These are phyloP conservation scores for Microchrysa polita DNA, from an alignment of 2,888 invertebrate species.

Conservation along the genomic window DNA sequence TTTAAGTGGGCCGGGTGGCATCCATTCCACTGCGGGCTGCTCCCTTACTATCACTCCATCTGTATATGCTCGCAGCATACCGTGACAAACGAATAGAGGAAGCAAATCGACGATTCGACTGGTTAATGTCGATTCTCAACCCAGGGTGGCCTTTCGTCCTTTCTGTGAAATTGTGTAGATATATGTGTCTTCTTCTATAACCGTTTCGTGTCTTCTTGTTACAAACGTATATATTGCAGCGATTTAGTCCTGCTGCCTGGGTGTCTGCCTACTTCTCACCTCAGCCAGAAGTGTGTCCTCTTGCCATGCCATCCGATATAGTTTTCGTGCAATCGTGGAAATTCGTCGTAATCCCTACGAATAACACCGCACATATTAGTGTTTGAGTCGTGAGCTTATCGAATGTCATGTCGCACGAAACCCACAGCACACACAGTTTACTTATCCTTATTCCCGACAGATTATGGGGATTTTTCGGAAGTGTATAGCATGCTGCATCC, in stretches of 20 bases:
- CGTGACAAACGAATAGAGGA: slow-evolving; percentile 18
- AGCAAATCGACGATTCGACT: not conserved
- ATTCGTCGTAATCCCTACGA: slow-evolving; percentile 19
- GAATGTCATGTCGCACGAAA: not conserved
- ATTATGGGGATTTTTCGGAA: too few relatives aligned
- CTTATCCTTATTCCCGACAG: too few relatives aligned
- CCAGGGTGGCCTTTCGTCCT: not conserved
- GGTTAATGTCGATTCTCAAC: slow-evolving; percentile 3
- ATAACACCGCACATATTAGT: slow-evolving; percentile 13
- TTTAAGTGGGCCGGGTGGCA: slow-evolving; percentile 29
- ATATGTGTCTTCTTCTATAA: too few relatives aligned
- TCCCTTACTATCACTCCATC: too few relatives aligned
- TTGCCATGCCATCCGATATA: not conserved
- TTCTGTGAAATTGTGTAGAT: not conserved
- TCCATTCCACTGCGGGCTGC: slow-evolving; percentile 7
- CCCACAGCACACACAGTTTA: not conserved
- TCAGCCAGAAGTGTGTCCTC: slow-evolving; percentile 8
- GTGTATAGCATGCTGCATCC: too few relatives aligned
- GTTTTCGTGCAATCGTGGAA: slow-evolving; percentile 12
- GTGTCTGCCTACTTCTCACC: slow-evolving; percentile 1
- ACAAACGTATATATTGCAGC: slow-evolving; percentile 20
- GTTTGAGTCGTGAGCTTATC: not conserved
- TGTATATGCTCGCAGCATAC: not conserved
- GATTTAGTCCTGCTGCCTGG: too few relatives aligned
- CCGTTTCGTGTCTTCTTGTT: slow-evolving; percentile 25